Evolutionary conservation across 2,888 invertebrate genomes (phyloP), one percentile per base, ranked within the genome.

Genomic region (Tiphia femorata): DNA sequence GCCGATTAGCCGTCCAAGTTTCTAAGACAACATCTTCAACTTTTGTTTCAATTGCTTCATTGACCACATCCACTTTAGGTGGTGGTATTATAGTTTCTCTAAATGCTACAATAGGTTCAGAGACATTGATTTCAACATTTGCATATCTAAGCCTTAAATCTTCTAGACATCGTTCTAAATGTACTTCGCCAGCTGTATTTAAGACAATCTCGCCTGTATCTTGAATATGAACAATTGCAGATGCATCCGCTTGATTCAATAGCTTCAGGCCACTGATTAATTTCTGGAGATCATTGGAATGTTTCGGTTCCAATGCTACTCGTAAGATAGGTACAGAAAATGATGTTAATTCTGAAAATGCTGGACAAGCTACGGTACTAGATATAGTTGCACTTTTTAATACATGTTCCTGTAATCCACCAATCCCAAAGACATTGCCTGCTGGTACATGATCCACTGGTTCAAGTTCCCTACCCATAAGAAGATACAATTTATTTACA

Each of bases 141-240:
- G 94, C 95, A 84, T 95, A 97, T 65, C 90, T 89, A 55, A 86
- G 87, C 88, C 88, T 91, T 48, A 99, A 87, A 85, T 99, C 99
- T 78, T 95, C 94, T 3, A 99, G 86, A 84, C 99, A 99, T 77
- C 97, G 91, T 79, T 98, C 95, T 48, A 99, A 87, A 84, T 99
- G 99, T 1, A 99, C 94, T 85, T 99, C 97, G 0, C 99, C 99
- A 1, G 98, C 94, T 0, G 98, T 97, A 1, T 95, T 90, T 23
- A 99, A 86, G 1, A 99, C 95, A 78, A 96, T 92, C 80, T 99
- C 98, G 0, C 99, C 99, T 0, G 93, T 95, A 77, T 97, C 95
- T 83, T 97, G 95, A 12, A 98, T 87, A 0, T 93, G 85, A 1
- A 96, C 93, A 82, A 94, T 90, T 0, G 97, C 97, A 83, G 97